Evolutionary conservation across 2,888 invertebrate species (phyloP).

Genomic region (Dicycla oo): DNA sequence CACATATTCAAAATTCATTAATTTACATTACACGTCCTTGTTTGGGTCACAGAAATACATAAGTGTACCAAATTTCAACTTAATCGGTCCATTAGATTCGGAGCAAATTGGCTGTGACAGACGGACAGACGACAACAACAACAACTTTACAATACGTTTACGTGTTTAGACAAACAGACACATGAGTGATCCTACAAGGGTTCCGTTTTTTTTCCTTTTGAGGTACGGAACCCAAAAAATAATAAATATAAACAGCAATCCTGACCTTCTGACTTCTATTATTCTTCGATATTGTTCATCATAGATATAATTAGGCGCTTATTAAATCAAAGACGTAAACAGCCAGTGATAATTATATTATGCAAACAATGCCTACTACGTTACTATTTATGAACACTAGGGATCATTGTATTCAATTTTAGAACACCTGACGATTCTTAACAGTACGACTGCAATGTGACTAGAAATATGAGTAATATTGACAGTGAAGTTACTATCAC

Average conservation of each 20-base stretch:
- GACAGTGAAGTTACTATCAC: constrained; percentile 20
- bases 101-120: too few species aligned
- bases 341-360: constrained; percentile 17
- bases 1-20: too few species aligned
- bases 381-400: constrained; percentile 23
- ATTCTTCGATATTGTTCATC: neutral
- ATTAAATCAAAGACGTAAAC: constrained; percentile 15
- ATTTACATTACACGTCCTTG: too few species aligned
- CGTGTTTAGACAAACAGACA: too few species aligned
- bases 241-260: neutral
- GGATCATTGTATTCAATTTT: constrained; percentile 40
- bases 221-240: too few species aligned
- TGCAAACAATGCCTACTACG: constrained; percentile 24
- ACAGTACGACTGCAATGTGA: constrained; percentile 14
- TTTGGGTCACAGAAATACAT: too few species aligned
- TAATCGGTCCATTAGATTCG: too few species aligned
- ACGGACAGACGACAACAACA: too few species aligned
- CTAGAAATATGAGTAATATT: constrained; percentile 24
- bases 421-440: constrained; percentile 4
- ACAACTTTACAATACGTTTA: too few species aligned
- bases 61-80: too few species aligned
- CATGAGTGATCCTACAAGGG: too few species aligned
- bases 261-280: neutral
- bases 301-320: constrained; percentile 31
- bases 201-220: too few species aligned